These are phyloP conservation scores for Trachelus stipa DNA, from an alignment of 2,888 invertebrate species.

Conservation along the genomic window DNA sequence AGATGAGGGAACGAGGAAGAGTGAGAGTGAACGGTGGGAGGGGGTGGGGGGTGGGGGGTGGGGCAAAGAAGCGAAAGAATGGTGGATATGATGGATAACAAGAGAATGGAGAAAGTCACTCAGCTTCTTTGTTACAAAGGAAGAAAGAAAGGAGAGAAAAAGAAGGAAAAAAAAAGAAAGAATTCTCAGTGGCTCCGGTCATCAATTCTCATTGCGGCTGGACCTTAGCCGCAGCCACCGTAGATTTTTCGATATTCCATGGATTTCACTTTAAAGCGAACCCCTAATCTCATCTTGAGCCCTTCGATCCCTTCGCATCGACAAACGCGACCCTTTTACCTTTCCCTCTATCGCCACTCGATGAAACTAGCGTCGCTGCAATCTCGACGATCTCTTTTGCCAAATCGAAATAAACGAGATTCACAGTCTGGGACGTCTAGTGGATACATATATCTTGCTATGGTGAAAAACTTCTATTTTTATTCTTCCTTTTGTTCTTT, in stretches of 20 bases:
- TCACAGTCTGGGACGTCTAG: not conserved
- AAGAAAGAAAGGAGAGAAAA: not conserved
- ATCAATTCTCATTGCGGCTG: not conserved
- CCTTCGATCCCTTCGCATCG: not conserved
- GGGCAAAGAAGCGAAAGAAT: not conserved
- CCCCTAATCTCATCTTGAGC: not conserved
- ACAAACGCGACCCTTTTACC: not conserved
- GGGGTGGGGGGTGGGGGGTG: no score
- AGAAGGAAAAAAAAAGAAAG: not conserved
- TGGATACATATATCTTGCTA: not conserved
- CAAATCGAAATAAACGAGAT: not conserved
- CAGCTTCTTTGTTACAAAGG: not conserved
- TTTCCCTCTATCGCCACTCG: not conserved
- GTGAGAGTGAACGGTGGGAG: rapidly evolving
- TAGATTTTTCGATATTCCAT: conserved; percentile 1
- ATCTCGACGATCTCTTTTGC: not conserved
- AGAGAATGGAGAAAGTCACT: not conserved
- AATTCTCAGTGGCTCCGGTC: not conserved
- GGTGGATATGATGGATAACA: not conserved
- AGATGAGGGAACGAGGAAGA: not conserved
- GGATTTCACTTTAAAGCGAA: conserved; percentile 9
- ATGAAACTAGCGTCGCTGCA: not conserved
- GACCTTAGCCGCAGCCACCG: not conserved
- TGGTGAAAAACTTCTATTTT: no score
- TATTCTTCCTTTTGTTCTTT: no score